Conservation (phyloP, 1,140 invertebrate species). For the Fopius arisanus region DNA sequence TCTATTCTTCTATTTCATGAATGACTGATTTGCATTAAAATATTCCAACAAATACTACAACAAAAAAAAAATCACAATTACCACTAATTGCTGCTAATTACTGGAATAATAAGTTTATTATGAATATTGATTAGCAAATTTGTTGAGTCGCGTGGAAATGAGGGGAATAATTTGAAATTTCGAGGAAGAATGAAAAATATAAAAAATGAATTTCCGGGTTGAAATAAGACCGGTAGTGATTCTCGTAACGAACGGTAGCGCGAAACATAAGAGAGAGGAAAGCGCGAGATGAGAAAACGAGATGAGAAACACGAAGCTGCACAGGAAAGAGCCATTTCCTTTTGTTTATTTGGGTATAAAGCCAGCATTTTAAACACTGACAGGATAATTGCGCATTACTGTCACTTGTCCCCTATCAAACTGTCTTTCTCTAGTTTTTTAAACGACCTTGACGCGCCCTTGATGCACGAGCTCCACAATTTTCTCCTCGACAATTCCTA, state of each 20-base stretch:
- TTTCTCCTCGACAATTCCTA: neutral
- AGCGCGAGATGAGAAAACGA: neutral
- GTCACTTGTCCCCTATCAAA: constrained; percentile 2
- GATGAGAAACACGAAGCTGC: neutral
- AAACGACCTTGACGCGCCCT: constrained; percentile 29
- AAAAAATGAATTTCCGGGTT: neutral
- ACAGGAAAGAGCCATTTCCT: neutral
- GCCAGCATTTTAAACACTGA: constrained; percentile 3
- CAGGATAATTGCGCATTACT: constrained; percentile 6
- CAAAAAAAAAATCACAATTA: no score
- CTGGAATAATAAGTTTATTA: no score
- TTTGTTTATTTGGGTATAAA: constrained; percentile 1
- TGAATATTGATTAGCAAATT: no score
- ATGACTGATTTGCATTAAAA: no score
- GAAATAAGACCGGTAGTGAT: neutral
- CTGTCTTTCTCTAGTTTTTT: neutral
- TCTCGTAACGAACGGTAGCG: constrained; percentile 21
- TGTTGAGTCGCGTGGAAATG: no score
- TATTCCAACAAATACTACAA: no score
- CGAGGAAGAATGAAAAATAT: no score
- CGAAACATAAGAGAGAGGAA: constrained; percentile 7
- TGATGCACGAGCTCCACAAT: constrained; percentile 6
- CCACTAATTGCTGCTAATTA: no score
- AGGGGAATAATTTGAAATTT: no score
- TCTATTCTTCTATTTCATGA: no score